Conservation (phyloP, 2,113 vertebrate genomes). For the Cercocebus atys region DNA sequence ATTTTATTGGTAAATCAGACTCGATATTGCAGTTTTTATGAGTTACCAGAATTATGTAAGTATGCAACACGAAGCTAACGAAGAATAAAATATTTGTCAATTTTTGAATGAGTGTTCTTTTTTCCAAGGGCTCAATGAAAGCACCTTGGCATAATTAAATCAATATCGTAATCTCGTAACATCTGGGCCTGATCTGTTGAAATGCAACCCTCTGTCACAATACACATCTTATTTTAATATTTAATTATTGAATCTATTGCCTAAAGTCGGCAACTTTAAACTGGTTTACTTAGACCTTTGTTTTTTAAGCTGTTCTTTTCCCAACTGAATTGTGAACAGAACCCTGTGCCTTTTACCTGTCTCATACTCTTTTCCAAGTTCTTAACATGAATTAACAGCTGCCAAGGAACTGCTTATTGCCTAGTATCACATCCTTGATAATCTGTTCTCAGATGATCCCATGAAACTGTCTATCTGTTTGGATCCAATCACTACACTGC, state of each 20-base stretch:
- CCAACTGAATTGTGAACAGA: neutral
- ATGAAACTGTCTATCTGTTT: neutral
- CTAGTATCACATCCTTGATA: conserved; percentile 12
- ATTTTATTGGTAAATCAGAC: neutral
- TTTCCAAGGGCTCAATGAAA: neutral
- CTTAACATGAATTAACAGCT: neutral
- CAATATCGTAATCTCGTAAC: neutral
- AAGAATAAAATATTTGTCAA: neutral
- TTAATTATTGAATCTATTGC: neutral
- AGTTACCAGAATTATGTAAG: neutral
- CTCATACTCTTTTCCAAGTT: neutral
- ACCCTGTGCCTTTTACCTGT: neutral
- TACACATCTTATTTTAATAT: neutral
- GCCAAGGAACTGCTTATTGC: neutral
- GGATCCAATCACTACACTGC: neutral
- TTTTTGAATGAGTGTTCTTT: neutral
- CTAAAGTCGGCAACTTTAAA: conserved; percentile 10
- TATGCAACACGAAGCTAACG: neutral
- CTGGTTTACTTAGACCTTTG: neutral
- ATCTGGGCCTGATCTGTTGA: neutral
- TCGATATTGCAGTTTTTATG: neutral
- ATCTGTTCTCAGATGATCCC: neutral
- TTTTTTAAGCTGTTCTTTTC: neutral
- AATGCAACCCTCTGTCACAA: neutral
- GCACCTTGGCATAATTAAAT: neutral